phyloP scores from a whole-genome alignment of 92 coral and sea anemone species.

The Actinostola sp. region DNA sequence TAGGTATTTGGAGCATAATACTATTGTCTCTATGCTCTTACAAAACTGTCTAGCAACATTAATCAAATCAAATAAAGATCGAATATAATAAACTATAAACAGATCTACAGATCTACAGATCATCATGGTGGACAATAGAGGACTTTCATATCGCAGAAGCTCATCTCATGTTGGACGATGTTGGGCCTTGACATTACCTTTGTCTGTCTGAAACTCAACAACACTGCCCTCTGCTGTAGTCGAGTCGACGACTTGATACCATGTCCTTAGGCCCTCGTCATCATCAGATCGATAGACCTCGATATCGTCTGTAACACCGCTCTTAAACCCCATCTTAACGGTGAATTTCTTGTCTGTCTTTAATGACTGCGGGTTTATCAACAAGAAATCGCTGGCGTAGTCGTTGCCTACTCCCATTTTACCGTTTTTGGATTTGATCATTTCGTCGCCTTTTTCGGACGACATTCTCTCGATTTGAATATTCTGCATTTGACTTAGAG shows the following conservation, averaged over 20 bases:
- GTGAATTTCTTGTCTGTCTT: slow-evolving; percentile 63
- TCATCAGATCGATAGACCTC: slow-evolving; percentile 79
- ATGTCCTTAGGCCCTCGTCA: slow-evolving; percentile 63
- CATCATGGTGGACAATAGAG: no score
- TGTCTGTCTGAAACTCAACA: slow-evolving; percentile 46
- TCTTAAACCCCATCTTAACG: slow-evolving; percentile 63
- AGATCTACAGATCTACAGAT: no score
- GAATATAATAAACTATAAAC: no score
- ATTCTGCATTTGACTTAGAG: slow-evolving; percentile 62
- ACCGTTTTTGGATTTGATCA: slow-evolving; percentile 77
- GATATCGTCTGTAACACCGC: slow-evolving; percentile 62
- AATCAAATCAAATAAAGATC: no score
- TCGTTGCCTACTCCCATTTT: slow-evolving; percentile 87
- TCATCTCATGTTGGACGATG: background rate
- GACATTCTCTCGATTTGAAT: slow-evolving; percentile 76
- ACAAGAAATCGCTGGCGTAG: slow-evolving; percentile 87
- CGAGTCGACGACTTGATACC: slow-evolving; percentile 79
- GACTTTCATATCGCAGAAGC: no score
- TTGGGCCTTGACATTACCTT: slow-evolving; percentile 67
- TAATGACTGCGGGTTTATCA: slow-evolving; percentile 80
- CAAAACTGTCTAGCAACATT: no score
- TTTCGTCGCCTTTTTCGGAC: slow-evolving; percentile 72
- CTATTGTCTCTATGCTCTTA: no score
- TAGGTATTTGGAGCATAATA: no score
- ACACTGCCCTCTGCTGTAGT: slow-evolving; percentile 28